Evolutionary conservation across 2,797 vertebrate species (phyloP).

Genomic region (Thalassophryne amazonica): DNA sequence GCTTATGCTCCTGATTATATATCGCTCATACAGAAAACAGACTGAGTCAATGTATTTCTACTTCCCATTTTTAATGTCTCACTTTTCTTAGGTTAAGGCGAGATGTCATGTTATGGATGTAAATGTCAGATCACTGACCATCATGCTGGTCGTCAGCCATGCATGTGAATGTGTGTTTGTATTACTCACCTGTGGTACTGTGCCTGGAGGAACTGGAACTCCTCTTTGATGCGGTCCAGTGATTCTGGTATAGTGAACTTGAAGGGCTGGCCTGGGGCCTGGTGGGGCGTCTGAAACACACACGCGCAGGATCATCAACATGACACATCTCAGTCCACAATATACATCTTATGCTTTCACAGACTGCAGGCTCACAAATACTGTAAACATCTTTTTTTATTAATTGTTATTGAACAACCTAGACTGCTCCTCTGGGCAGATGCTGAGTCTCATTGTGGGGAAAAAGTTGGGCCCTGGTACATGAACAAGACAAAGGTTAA

Average conservation of each 20-base stretch:
- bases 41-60: no score
- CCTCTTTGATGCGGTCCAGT: conserved; percentile 94
- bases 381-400: conserved; percentile 49
- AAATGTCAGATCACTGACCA: conserved; percentile 30
- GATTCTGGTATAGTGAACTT: conserved; percentile 97
- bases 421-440: conserved; percentile 8
- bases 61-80: no score
- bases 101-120: conserved; percentile 44
- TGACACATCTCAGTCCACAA: conserved; percentile 24
- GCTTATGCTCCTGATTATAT: no score
- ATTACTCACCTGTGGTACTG: conserved; percentile 90
- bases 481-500: no score
- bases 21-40: no score
- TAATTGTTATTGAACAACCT: conserved; percentile 13
- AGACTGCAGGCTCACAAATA: conserved; percentile 18
- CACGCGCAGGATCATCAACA: conserved; percentile 33
- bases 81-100: conserved; percentile 64
- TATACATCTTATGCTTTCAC: conserved; percentile 19
- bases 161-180: conserved; percentile 28
- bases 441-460: conserved; percentile 12
- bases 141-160: neutral
- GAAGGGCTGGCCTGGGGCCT: conserved; percentile 93
- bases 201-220: conserved; percentile 94
- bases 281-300: conserved; percentile 83
- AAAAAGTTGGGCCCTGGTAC: no score